Base-by-base conservation (phyloP, 2,113 vertebrate species). In the Tenebrosternarchus preto region DNA sequence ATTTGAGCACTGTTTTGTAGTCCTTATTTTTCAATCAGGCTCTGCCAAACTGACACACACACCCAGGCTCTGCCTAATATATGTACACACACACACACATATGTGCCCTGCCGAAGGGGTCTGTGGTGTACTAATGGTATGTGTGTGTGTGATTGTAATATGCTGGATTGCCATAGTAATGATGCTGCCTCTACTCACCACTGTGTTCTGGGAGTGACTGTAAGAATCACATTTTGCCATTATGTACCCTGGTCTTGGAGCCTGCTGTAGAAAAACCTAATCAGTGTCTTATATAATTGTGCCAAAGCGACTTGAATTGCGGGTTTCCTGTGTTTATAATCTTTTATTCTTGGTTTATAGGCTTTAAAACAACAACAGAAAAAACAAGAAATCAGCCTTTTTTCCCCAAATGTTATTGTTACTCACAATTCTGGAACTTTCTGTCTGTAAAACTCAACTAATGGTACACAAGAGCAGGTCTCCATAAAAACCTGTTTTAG, bases 1-100 rank as follows among this genome's bases (percentile, higher is more conserved):
- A 67, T 76, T 73, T 63, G 60, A 79, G 76, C 76, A 79, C 79
- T 82, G 79, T 75, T 81, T 50, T 76, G 31, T 81, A 75, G 55
- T 70, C 29, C 12, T 24, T 66, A 5, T 22, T 5, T 50, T 63
- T 60, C 70, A 19, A 39, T 12, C 43, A 12, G 8, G 12, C 43
- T 43, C 39, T 31, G 60, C 59, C 5, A 2, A 33, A 4, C 55
- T 19, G 77, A 39, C 43, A 66, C 50, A 50, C 9, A 50, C 59
- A 70, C 71, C 3, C 36, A 36, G 3, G 36, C 36, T 4, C 39
- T 33, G 60, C 53, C 5, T 5, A 36, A 4, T n/a, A n/a, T n/a
- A n/a, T n/a, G n/a, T n/a, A 60, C 78, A 31, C 63, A 68, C 46
- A 70, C 15, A 4, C 24, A 3, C 60, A 29, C 25, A 71, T 20